Evolutionary conservation across 1,140 invertebrate genomes (phyloP).

Genomic region (Tigriopus japonicus): DNA sequence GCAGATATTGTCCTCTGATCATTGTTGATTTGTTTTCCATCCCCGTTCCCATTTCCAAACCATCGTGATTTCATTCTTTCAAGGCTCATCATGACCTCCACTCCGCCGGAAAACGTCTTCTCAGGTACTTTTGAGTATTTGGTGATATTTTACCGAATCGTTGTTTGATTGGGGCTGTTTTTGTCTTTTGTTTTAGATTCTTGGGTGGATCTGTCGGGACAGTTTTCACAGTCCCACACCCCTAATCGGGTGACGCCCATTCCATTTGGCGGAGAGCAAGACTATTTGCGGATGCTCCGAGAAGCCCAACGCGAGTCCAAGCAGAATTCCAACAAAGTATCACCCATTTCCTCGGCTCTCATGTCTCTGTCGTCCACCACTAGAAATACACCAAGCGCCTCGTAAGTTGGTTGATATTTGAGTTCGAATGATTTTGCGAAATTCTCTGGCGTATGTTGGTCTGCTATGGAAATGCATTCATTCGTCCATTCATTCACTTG

Average conservation of each 20-base stretch:
- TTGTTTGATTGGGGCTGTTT: not conserved
- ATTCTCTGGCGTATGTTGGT: no score
- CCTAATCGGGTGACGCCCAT: not conserved
- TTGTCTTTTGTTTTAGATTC: constrained; percentile 3
- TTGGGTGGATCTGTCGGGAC: constrained; percentile 5
- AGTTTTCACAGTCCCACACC: not conserved
- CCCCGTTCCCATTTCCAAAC: no score
- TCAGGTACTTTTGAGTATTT: no score
- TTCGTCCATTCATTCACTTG: no score
- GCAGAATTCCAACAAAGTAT: constrained; percentile 54
- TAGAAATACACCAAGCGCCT: constrained; percentile 29
- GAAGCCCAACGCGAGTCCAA: constrained; percentile 72
- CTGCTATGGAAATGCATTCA: no score
- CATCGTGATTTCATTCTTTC: no score
- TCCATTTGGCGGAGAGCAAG: constrained; percentile 33
- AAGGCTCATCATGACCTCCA: no score
- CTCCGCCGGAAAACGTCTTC: no score
- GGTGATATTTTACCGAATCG: no score
- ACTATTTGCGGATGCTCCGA: constrained; percentile 56
- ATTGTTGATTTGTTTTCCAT: no score
- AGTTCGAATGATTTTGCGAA: constrained; percentile 8
- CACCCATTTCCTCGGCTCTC: constrained; percentile 14
- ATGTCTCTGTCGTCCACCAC: constrained; percentile 53
- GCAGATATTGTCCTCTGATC: no score
- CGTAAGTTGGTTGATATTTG: constrained; percentile 19